These are phyloP conservation scores for Rousettus madagascariensis DNA, from an alignment of 2,797 vertebrate genomes.

Conservation along the genomic window DNA sequence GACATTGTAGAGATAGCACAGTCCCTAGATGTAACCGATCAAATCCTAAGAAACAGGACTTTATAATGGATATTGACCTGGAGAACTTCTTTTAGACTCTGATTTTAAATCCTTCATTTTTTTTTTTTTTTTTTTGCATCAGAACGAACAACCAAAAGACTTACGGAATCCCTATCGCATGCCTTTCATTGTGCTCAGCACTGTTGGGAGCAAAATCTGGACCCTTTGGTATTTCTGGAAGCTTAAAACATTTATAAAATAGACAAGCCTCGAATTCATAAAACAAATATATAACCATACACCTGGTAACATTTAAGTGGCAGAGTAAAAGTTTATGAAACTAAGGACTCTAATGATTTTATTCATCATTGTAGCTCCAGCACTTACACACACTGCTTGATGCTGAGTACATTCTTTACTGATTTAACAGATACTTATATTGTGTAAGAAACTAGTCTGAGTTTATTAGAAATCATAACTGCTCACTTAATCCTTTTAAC, in stretches of 20 bases:
- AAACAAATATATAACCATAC: background rate
- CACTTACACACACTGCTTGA: background rate
- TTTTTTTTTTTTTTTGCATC: background rate
- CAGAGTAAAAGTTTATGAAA: background rate
- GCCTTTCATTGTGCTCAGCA: background rate
- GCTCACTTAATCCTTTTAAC: background rate
- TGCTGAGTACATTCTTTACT: background rate
- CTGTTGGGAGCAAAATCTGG: background rate
- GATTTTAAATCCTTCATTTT: background rate
- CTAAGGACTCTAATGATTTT: background rate
- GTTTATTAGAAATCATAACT: background rate
- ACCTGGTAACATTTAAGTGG: background rate
- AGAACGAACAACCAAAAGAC: background rate
- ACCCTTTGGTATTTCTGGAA: background rate
- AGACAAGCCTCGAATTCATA: background rate
- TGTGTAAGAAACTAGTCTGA: background rate
- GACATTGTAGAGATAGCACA: fast-evolving
- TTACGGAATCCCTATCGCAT: background rate
- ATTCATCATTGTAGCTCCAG: background rate
- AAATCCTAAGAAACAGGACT: background rate
- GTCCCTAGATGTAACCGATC: background rate
- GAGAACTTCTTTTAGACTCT: background rate
- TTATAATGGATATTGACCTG: background rate
- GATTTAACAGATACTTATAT: background rate
- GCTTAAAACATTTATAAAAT: background rate